phyloP scores from a whole-genome alignment of 2,797 vertebrate genomes.

The Arctocebus calabarensis region DNA sequence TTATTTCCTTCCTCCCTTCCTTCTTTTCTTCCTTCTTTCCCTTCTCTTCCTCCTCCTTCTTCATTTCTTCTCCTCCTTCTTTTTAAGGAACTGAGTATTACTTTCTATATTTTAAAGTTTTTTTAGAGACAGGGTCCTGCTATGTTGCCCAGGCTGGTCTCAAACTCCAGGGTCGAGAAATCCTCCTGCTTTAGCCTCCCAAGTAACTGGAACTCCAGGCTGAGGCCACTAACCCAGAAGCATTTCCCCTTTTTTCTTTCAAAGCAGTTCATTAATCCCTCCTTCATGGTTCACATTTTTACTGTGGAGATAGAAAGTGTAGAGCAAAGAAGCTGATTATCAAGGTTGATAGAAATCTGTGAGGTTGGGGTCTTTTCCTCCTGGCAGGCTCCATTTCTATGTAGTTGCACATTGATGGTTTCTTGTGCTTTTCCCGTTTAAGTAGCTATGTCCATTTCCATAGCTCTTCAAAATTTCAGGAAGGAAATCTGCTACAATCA shows the following conservation, averaged over 20 bases:
- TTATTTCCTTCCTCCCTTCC: too few relatives aligned
- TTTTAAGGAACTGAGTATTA: background rate
- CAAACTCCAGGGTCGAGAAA: background rate
- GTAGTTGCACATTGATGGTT: slow-evolving; percentile 13
- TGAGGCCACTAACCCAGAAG: background rate
- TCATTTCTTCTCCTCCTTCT: background rate
- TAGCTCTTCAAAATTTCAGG: background rate
- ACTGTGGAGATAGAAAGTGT: background rate
- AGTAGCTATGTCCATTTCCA: background rate
- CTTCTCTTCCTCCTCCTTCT: too few relatives aligned
- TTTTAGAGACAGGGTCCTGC: background rate
- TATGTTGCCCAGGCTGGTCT: background rate
- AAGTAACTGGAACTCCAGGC: background rate
- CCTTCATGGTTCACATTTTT: background rate
- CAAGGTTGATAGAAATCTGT: background rate
- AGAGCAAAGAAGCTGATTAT: background rate
- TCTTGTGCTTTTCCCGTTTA: background rate
- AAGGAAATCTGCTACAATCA: background rate
- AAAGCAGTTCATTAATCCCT: background rate
- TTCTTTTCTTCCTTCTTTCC: too few relatives aligned
- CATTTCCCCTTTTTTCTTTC: background rate
- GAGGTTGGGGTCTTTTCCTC: background rate
- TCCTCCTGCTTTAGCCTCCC: background rate
- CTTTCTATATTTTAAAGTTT: background rate
- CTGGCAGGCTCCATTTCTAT: background rate